phyloP scores from a whole-genome alignment of 2,888 invertebrate species.

The Calliscelio sp. region DNA sequence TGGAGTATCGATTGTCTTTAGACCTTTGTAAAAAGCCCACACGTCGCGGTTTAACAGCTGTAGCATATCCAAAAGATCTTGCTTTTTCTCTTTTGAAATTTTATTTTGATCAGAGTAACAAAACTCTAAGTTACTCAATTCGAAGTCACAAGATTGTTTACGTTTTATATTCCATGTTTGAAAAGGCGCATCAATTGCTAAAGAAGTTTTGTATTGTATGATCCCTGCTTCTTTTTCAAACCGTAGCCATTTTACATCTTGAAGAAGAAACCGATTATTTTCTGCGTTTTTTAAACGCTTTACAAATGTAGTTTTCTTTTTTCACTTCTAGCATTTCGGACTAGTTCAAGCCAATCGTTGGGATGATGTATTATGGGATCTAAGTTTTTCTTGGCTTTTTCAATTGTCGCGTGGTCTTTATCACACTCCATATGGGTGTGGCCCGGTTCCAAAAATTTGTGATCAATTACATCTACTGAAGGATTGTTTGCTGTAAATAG shows the following conservation, averaged over 20 bases:
- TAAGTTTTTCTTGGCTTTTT: constrained; percentile 8
- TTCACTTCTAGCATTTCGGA: no score
- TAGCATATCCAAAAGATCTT: not conserved
- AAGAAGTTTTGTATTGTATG: not conserved
- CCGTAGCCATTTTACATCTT: constrained; percentile 34
- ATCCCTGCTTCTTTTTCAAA: constrained; percentile 48
- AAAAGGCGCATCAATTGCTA: not conserved
- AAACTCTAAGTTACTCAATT: no score
- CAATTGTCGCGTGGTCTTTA: constrained; percentile 38
- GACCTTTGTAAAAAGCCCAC: no score
- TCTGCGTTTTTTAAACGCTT: not conserved
- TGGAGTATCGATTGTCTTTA: not conserved
- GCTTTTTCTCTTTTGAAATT: constrained; percentile 60
- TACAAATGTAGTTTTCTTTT: not conserved
- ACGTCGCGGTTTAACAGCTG: no score
- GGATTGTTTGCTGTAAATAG: constrained; percentile 45
- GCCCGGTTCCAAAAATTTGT: constrained; percentile 50
- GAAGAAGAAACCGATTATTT: not conserved
- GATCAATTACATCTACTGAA: no score
- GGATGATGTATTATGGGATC: constrained; percentile 37
- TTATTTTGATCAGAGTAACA: no score
- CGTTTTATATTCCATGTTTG: not conserved
- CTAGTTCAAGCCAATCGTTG: constrained; percentile 46
- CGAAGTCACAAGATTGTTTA: no score
- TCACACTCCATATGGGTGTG: constrained; percentile 57